A percentile compares a stretch with the other conserved stretches of the same genome.
Conservation (phyloP, 2,888 invertebrate genomes). For the Leptopilina myrica region DNA sequence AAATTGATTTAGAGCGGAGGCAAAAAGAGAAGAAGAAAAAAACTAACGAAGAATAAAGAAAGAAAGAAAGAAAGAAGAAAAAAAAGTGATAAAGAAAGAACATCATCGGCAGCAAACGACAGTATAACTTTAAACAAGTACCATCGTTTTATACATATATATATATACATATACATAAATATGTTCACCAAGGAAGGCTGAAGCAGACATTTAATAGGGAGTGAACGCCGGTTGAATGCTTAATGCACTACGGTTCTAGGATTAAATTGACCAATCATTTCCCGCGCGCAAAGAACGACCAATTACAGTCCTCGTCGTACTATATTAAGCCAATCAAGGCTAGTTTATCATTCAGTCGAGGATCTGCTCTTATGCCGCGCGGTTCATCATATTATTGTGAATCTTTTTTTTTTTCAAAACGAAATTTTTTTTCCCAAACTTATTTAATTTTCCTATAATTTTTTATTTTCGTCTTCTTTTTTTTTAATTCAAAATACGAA, state of each 20-base stretch:
- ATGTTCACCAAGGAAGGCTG: slow-evolving; percentile 51
- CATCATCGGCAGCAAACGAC: slow-evolving; percentile 42
- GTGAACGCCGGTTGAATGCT: slow-evolving; percentile 75
- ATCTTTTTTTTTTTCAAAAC: not conserved
- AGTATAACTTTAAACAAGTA: slow-evolving; percentile 18
- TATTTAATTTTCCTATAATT: not conserved
- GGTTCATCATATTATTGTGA: slow-evolving; percentile 46
- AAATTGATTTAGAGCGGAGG: slow-evolving; percentile 72
- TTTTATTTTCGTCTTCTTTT: not conserved
- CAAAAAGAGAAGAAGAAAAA: slow-evolving; percentile 23
- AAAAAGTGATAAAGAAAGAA: slow-evolving; percentile 54
- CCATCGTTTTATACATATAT: slow-evolving; percentile 38
- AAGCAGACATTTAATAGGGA: slow-evolving; percentile 72
- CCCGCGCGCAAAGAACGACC: slow-evolving; percentile 79
- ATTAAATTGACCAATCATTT: slow-evolving; percentile 77
- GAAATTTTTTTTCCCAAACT: too few species aligned
- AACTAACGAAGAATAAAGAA: slow-evolving; percentile 47
- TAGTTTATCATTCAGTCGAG: slow-evolving; percentile 81
- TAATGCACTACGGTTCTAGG: slow-evolving; percentile 75
- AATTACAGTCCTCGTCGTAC: slow-evolving; percentile 80
- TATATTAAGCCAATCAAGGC: slow-evolving; percentile 84
- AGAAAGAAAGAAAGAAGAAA: slow-evolving; percentile 42
- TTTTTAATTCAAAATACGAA: not conserved
- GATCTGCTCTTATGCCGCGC: slow-evolving; percentile 76
- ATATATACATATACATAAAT: slow-evolving; percentile 13